A percentile compares a stretch with the other conserved stretches of the same genome.
Evolutionary conservation across 2,888 invertebrate genomes (phyloP).

Genomic region (Rhagonycha lutea): DNA sequence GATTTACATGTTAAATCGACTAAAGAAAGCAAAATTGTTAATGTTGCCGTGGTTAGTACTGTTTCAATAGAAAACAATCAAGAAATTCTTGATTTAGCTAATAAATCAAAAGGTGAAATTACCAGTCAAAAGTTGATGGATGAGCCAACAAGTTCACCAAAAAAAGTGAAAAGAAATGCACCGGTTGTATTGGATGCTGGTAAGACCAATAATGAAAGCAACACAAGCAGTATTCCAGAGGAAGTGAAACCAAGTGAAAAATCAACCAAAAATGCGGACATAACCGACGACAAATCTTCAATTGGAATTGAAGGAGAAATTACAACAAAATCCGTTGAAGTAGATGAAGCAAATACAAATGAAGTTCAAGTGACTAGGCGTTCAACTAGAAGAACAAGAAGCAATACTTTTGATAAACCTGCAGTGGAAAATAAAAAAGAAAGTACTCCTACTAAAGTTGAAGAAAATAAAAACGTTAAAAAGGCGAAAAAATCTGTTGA

Average conservation of each 20-base stretch:
- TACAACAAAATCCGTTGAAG: not conserved
- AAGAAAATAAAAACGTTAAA: not conserved
- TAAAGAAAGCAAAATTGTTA: not conserved
- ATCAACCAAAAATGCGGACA: not conserved
- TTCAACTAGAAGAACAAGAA: conserved; percentile 14
- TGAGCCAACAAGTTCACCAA: not conserved
- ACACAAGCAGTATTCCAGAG: not conserved
- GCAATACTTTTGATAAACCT: not conserved
- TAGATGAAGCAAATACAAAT: not conserved
- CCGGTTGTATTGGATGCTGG: not conserved
- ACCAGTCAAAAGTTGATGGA: not conserved
- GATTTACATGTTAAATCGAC: not conserved
- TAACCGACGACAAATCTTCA: not conserved
- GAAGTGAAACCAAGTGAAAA: not conserved
- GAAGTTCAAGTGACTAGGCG: not conserved
- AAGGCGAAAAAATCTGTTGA: not conserved
- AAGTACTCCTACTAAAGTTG: not conserved
- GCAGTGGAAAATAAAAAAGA: not conserved
- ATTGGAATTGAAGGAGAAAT: not conserved
- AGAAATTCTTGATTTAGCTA: not conserved
- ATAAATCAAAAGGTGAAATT: not conserved
- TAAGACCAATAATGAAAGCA: not conserved
- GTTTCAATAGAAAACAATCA: not conserved
- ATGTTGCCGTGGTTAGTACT: not conserved
- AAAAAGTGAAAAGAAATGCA: not conserved